Evolutionary conservation across 2,888 invertebrate genomes (phyloP).

Genomic region (Drosophila prolongata): DNA sequence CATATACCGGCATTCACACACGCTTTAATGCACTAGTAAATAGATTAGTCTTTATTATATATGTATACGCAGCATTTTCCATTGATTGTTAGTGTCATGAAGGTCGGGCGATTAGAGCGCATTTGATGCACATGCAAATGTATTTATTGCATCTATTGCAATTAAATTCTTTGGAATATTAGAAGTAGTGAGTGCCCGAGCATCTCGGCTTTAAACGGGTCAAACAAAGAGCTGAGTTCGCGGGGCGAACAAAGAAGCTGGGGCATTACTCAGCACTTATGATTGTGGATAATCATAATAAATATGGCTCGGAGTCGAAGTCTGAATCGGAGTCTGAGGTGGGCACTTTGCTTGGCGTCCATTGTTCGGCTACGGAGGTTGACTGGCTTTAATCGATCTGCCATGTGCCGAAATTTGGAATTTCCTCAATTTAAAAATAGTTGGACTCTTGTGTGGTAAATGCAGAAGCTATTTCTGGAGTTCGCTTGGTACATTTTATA

Average conservation of each 20-base stretch:
- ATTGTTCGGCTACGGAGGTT: slow-evolving; percentile 8
- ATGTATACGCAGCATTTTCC: slow-evolving; percentile 42
- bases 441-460: slow-evolving; percentile 53
- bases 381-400: slow-evolving; percentile 32
- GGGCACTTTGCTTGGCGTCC: slow-evolving; percentile 11
- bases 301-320: slow-evolving; percentile 26
- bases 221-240: slow-evolving; percentile 22
- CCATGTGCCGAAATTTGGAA: slow-evolving; percentile 66
- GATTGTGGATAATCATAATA: slow-evolving; percentile 35
- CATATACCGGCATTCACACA: slow-evolving; percentile 28
- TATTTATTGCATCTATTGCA: slow-evolving; percentile 13
- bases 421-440: slow-evolving; percentile 72
- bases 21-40: slow-evolving; percentile 11
- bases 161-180: not conserved
- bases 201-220: not conserved
- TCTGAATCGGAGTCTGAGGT: slow-evolving; percentile 5
- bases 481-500: slow-evolving; percentile 53
- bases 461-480: slow-evolving; percentile 60
- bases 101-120: slow-evolving; percentile 66
- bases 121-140: slow-evolving; percentile 49
- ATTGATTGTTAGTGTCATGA: slow-evolving; percentile 64
- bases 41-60: slow-evolving; percentile 34
- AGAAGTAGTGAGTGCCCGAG: not conserved
- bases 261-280: slow-evolving; percentile 43
- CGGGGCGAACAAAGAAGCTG: slow-evolving; percentile 31